These are phyloP conservation scores for Plecturocebus donacophilus DNA, from an alignment of 2,113 vertebrate genomes.

Conservation along the genomic window DNA sequence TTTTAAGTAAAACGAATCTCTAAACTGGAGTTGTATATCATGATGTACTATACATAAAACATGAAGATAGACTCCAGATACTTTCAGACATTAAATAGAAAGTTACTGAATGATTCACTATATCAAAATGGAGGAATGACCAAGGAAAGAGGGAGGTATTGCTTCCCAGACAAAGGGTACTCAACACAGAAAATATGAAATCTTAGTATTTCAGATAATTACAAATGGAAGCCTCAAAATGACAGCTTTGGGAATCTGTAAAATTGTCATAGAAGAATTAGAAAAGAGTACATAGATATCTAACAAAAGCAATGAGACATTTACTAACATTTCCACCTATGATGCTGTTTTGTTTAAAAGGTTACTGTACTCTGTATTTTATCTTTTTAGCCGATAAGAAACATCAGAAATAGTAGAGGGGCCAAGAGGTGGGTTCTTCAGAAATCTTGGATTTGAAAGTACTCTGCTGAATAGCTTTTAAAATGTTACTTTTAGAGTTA, in stretches of 20 bases:
- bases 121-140: neutral
- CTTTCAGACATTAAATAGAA: neutral
- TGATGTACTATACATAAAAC: neutral
- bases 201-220: neutral
- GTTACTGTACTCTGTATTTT: too few relatives aligned
- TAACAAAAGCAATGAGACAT: neutral
- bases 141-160: neutral
- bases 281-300: neutral
- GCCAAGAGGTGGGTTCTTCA: too few relatives aligned
- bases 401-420: too few relatives aligned
- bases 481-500: too few relatives aligned
- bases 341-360: too few relatives aligned
- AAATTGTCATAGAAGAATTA: neutral
- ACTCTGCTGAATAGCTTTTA: too few relatives aligned
- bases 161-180: neutral
- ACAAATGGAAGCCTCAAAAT: neutral
- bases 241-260: neutral
- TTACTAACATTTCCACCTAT: neutral
- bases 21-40: neutral
- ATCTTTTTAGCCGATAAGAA: too few relatives aligned
- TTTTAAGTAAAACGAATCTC: neutral
- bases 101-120: neutral
- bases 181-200: neutral
- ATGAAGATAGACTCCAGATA: neutral
- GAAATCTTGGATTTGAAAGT: too few relatives aligned